These are phyloP conservation scores for Smutsia temminckii DNA, from an alignment of 2,797 vertebrate genomes.

Conservation along the genomic window DNA sequence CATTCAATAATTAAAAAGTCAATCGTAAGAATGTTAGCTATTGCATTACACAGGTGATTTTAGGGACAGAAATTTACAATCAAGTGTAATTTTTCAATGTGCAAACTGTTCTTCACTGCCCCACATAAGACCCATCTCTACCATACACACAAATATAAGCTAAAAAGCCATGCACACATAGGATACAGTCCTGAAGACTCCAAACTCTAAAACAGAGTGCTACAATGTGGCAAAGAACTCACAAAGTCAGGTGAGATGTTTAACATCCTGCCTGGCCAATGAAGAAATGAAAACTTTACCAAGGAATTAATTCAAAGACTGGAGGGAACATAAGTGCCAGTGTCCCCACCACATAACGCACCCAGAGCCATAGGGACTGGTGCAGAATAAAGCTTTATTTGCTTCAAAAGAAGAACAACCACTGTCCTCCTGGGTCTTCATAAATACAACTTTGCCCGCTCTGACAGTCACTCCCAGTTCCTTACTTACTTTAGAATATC, in stretches of 20 bases:
- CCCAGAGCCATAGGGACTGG: not conserved
- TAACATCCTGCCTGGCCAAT: not conserved
- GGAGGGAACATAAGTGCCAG: not conserved
- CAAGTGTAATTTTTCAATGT: not conserved
- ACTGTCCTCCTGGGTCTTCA: not conserved
- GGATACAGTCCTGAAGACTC: not conserved
- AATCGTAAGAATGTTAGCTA: not conserved
- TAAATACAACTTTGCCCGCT: not conserved
- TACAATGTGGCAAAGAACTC: not conserved
- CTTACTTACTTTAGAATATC: constrained; percentile 33
- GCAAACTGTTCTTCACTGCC: not conserved
- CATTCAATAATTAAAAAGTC: not conserved
- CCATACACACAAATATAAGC: not conserved
- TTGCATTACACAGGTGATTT: not conserved
- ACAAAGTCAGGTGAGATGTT: not conserved
- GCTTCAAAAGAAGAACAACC: not conserved
- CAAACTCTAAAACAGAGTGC: not conserved
- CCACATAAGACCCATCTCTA: not conserved
- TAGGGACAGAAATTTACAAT: constrained; percentile 18
- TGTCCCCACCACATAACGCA: not conserved
- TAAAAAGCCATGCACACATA: not conserved
- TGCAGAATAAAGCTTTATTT: not conserved
- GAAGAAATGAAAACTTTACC: constrained; percentile 14
- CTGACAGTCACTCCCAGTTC: not conserved
- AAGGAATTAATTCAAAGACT: not conserved